A percentile compares a stretch with the other conserved stretches of the same genome.
Conservation (phyloP, 2,113 vertebrate genomes). For the Chaetorhynchus papuensis region DNA sequence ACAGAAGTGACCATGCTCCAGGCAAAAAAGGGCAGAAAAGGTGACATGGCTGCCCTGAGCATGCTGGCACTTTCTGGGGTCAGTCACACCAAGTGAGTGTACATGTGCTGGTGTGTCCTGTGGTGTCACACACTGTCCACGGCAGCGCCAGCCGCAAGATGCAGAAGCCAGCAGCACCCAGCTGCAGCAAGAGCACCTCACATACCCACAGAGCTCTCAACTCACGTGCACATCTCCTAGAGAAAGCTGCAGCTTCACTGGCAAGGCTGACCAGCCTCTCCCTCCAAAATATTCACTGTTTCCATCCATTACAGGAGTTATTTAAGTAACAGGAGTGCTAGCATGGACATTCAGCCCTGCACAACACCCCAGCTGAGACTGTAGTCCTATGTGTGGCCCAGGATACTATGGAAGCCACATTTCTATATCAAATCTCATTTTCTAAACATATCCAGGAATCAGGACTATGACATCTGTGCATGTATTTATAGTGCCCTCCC, state of each 20-base stretch:
- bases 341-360: background rate
- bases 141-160: accelerated
- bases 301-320: background rate
- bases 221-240: background rate
- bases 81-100: background rate
- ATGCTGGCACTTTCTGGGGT: accelerated
- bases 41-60: background rate
- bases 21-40: background rate
- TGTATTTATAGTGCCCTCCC: background rate
- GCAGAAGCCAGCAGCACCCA: background rate
- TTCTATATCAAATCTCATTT: background rate
- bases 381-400: background rate
- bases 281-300: background rate
- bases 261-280: background rate
- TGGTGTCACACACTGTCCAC: accelerated
- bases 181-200: background rate
- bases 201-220: background rate
- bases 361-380: background rate
- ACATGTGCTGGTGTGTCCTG: background rate
- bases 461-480: background rate
- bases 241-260: background rate
- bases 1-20: background rate
- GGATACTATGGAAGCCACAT: background rate
- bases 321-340: background rate
- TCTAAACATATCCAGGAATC: background rate